Evolutionary conservation across 2,113 vertebrate genomes (phyloP).

Genomic region (Reinhardtius hippoglossoides): DNA sequence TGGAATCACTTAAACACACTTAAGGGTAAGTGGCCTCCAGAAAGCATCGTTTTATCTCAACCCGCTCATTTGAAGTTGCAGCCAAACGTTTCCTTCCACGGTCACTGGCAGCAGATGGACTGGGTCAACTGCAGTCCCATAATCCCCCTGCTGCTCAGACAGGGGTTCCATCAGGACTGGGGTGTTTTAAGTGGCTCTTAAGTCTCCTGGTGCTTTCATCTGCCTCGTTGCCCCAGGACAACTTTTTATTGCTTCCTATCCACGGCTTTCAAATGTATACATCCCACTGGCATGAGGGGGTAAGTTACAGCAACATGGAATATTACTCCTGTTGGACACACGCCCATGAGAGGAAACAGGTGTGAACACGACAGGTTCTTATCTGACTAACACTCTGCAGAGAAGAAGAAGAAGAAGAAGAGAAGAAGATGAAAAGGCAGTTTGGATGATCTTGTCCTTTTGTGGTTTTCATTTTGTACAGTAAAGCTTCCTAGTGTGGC

Average conservation of each 20-base stretch:
- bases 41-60: constrained; percentile 68
- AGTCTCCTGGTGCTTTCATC: constrained; percentile 69
- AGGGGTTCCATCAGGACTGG: constrained; percentile 57
- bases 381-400: neutral
- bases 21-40: constrained; percentile 66
- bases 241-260: constrained; percentile 50
- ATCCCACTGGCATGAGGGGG: constrained; percentile 20
- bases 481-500: neutral
- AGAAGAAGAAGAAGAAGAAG: too few species aligned
- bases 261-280: constrained; percentile 26
- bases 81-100: constrained; percentile 67
- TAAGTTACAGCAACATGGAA: neutral
- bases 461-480: neutral
- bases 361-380: constrained; percentile 9
- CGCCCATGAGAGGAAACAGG: constrained; percentile 43
- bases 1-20: constrained; percentile 76
- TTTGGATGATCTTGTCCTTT: neutral
- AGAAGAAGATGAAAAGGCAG: neutral
- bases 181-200: constrained; percentile 70
- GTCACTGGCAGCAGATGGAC: constrained; percentile 76
- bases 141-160: constrained; percentile 67
- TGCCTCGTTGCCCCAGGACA: constrained; percentile 41
- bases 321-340: neutral
- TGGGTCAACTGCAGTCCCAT: constrained; percentile 65
- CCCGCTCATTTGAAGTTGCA: constrained; percentile 66